Evolutionary conservation across 2,797 vertebrate species (phyloP).

Genomic region (Platyrinchus mystaceus): DNA sequence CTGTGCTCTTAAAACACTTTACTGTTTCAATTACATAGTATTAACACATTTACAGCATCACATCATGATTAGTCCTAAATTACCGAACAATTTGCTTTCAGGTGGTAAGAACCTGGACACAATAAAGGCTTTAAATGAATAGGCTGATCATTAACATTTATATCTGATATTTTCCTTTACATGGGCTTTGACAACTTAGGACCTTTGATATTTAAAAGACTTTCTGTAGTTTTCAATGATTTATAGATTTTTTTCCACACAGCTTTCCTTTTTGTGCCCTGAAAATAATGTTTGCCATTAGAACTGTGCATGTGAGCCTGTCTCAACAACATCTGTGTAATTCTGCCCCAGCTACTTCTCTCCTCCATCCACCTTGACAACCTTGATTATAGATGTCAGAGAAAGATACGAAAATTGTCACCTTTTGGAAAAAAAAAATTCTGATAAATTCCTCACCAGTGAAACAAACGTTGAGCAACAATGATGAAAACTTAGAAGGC

Average conservation of each 20-base stretch:
- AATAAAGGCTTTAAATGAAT: slow-evolving; percentile 5
- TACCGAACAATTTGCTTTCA: slow-evolving; percentile 4
- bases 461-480: background rate
- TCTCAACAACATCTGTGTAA: background rate
- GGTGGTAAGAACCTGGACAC: background rate
- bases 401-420: background rate
- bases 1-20: background rate
- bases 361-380: background rate
- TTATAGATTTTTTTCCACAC: background rate
- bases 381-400: background rate
- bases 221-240: background rate
- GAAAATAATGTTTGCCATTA: background rate
- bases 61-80: background rate
- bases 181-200: background rate
- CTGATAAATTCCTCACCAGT: background rate
- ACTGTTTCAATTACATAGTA: background rate
- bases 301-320: background rate
- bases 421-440: background rate
- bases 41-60: background rate
- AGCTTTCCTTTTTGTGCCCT: background rate
- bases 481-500: background rate
- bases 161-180: background rate
- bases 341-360: background rate
- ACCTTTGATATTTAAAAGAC: background rate
- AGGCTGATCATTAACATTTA: background rate